Evolutionary conservation across 2,888 invertebrate genomes (phyloP).

Genomic region (Agrochola lota): DNA sequence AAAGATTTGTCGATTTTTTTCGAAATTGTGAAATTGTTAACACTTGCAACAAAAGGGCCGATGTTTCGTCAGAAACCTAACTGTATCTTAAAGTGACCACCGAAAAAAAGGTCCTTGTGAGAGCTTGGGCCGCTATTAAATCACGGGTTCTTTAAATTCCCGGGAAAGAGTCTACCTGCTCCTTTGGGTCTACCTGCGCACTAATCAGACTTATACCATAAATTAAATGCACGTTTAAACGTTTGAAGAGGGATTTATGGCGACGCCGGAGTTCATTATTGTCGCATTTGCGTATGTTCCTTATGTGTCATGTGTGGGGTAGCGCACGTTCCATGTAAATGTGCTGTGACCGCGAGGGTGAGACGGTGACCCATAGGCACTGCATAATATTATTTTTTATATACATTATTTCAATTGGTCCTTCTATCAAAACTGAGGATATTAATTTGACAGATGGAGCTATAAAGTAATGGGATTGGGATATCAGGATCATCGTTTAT

Average conservation of each 20-base stretch:
- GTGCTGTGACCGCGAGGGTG: slow-evolving; percentile 37
- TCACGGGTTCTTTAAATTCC: slow-evolving; percentile 74
- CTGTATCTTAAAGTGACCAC: slow-evolving; percentile 85
- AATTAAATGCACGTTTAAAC: slow-evolving; percentile 83
- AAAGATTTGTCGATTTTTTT: slow-evolving; percentile 62
- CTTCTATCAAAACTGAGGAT: not conserved
- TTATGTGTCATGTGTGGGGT: slow-evolving; percentile 68
- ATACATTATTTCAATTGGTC: slow-evolving; percentile 54
- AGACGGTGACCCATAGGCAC: slow-evolving; percentile 12
- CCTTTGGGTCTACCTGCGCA: slow-evolving; percentile 79
- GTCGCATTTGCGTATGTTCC: slow-evolving; percentile 76
- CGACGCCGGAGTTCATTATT: slow-evolving; percentile 81
- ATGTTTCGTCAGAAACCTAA: slow-evolving; percentile 73
- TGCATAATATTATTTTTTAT: slow-evolving; percentile 29
- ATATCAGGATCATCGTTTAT: slow-evolving; percentile 19
- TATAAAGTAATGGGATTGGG: not conserved
- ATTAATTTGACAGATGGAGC: slow-evolving; percentile 24
- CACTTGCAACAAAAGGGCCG: slow-evolving; percentile 80
- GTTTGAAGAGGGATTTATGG: slow-evolving; percentile 79
- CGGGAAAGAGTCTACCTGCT: slow-evolving; percentile 85
- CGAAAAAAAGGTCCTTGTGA: slow-evolving; percentile 78
- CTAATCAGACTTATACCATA: slow-evolving; percentile 84
- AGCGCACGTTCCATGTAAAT: slow-evolving; percentile 46
- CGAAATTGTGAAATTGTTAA: slow-evolving; percentile 75
- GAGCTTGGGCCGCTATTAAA: slow-evolving; percentile 65